Conservation (phyloP, 2,888 invertebrate species). For the Habroteleia sp. region DNA sequence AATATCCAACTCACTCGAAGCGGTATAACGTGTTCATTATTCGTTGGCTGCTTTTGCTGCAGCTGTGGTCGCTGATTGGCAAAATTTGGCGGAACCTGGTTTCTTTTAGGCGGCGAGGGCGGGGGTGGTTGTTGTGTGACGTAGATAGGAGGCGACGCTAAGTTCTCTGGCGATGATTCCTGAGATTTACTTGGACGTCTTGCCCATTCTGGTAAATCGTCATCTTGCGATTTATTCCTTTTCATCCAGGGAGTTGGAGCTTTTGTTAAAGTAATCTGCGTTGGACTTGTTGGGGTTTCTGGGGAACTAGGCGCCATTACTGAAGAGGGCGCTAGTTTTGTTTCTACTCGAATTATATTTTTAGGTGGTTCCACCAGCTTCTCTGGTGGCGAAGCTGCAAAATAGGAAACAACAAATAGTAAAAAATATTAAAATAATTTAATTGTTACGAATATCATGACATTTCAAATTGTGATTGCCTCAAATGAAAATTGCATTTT, state of each 20-base stretch:
- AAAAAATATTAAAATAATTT: neutral
- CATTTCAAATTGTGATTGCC: too few species aligned
- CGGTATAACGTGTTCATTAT: slow-evolving; percentile 72
- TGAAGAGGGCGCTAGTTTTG: slow-evolving; percentile 67
- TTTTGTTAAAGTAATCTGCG: slow-evolving; percentile 82
- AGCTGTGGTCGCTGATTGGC: slow-evolving; percentile 63
- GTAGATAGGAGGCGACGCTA: slow-evolving; percentile 80
- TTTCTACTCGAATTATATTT: slow-evolving; percentile 69
- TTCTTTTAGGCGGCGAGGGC: slow-evolving; percentile 63
- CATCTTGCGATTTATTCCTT: slow-evolving; percentile 79
- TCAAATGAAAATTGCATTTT: too few species aligned
- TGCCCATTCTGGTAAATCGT: slow-evolving; percentile 83
- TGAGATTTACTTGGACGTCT: slow-evolving; percentile 73
- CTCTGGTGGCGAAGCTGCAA: slow-evolving; percentile 63
- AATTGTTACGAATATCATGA: too few species aligned
- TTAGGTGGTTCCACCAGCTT: slow-evolving; percentile 64
- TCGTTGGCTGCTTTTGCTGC: slow-evolving; percentile 65
- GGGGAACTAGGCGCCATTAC: slow-evolving; percentile 69
- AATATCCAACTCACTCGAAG: slow-evolving; percentile 68
- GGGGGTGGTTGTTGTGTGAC: slow-evolving; percentile 61
- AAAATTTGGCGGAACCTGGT: slow-evolving; percentile 49
- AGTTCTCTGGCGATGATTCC: slow-evolving; percentile 75
- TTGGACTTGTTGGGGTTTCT: slow-evolving; percentile 75
- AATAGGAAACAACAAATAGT: neutral
- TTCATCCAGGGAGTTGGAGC: slow-evolving; percentile 84